These are phyloP conservation scores for Callyntrura guangdongensis DNA, from an alignment of 2,888 invertebrate genomes.

Conservation along the genomic window DNA sequence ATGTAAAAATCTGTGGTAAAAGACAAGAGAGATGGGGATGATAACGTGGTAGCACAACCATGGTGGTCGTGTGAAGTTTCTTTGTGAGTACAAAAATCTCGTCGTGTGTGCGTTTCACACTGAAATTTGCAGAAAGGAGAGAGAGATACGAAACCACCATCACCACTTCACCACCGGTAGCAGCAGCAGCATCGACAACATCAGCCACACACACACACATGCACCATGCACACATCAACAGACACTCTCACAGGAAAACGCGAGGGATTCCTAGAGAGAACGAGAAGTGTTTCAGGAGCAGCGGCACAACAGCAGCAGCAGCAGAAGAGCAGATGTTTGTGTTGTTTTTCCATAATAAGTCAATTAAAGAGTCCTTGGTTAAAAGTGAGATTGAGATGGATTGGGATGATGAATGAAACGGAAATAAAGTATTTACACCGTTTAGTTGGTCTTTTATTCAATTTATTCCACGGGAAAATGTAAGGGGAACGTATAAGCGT, in stretches of 20 bases:
- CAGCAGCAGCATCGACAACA: background rate
- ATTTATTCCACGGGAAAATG: background rate
- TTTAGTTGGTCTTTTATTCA: conserved; percentile 35
- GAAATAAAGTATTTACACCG: conserved; percentile 70
- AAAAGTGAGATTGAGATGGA: conserved; percentile 9
- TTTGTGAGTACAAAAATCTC: background rate
- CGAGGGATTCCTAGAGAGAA: background rate
- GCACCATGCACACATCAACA: background rate
- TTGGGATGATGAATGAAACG: conserved; percentile 60
- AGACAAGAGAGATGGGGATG: conserved; percentile 1
- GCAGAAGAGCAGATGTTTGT: conserved; percentile 67
- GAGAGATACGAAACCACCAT: no score
- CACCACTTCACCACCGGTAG: background rate
- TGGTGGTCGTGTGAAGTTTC: background rate
- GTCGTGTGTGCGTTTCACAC: conserved; percentile 9
- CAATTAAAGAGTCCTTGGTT: conserved; percentile 68
- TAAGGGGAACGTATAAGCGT: background rate
- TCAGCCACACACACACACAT: background rate
- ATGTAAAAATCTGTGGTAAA: conserved; percentile 7
- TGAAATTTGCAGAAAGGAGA: background rate
- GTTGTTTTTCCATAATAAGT: conserved; percentile 69
- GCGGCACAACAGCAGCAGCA: background rate
- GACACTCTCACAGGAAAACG: background rate
- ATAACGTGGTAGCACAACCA: background rate
- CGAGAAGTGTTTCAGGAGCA: background rate